Base-by-base conservation (phyloP, 2,113 vertebrate species). In the Triplophysa rosa region DNA sequence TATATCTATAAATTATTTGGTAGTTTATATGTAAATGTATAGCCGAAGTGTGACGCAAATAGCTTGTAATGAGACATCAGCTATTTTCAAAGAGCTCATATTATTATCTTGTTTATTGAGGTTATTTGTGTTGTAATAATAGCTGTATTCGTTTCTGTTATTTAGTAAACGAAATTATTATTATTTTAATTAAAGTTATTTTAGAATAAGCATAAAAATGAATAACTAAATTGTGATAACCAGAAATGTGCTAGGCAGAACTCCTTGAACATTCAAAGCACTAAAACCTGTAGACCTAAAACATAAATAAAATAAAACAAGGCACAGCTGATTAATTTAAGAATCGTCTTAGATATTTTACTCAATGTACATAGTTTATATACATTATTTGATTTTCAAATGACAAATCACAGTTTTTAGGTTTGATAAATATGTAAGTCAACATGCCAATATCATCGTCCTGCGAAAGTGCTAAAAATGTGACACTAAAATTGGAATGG, bases 341-440 rank as follows among this genome's bases (percentile, higher is more conserved):
- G 16, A 75, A 80, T n/a, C 29, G 65, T 76, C 21, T 80, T 76
- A 19, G 75, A 81, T 78, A 81, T 64, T 84, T 75, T 40, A 69
- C 67, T 84, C 72, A 82, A 67, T 84, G 66, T 82, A 82, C 77
- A 82, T 81, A 61, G 23, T 77, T 69, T 82, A 80, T 66, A 84
- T 72, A 73, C 77, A 47, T 59, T 74, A 74, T 77, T 64, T 70
- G 49, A 68, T 76, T 77, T 54, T 77, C 71, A 82, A 71, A 63
- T 74, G 79, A 72, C 54, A 81, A 21, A 66, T 78, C 68, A 83
- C 78, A 83, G 65, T 65, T 80, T 80, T 79, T 77, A 49, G 54
- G 70, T 29, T 37, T 80, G 40, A 80, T 82, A 58, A 80, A 82
- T 63, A 81, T 76, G 56, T 56, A 37, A 68, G 67, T 42, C 61